Percentiles rank a stretch among this genome's conserved stretches.
phyloP scores from a whole-genome alignment of 2,113 vertebrate species.

The Pachyramphus minor region DNA sequence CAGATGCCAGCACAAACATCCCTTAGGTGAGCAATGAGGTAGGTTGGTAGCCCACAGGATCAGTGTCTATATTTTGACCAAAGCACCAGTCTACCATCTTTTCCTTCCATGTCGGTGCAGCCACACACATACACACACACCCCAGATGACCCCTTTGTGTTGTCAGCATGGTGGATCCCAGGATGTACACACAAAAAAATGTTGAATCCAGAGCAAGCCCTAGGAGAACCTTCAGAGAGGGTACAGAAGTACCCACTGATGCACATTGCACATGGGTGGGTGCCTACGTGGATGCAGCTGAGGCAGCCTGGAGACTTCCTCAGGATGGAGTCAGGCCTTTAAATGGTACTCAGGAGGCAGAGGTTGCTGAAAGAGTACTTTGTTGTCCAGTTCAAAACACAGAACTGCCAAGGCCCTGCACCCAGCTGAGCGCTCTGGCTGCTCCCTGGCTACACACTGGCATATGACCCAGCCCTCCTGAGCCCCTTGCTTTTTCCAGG shows the following conservation, averaged over 20 bases:
- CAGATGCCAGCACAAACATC: not conserved
- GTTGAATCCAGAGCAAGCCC: not conserved
- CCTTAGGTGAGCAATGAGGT: not conserved
- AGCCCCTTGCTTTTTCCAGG: not conserved
- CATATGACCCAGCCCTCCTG: not conserved
- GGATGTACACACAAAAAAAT: not conserved
- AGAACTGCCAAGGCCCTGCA: not conserved
- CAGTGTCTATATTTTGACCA: not conserved
- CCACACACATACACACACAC: too few species aligned
- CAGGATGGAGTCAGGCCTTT: not conserved
- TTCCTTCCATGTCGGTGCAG: not conserved
- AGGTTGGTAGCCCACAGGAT: not conserved
- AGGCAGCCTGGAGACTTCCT: not conserved
- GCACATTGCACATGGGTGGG: accelerated
- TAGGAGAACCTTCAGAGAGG: not conserved
- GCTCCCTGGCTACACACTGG: not conserved
- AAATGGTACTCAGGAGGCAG: not conserved
- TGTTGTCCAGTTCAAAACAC: not conserved
- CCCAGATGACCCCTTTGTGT: not conserved
- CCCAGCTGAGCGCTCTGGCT: not conserved
- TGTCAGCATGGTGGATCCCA: not conserved
- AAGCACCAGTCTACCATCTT: not conserved
- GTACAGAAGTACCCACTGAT: not conserved
- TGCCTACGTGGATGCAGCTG: not conserved
- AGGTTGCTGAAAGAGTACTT: not conserved